A percentile compares a stretch with the other conserved stretches of the same genome.
phyloP scores from a whole-genome alignment of 2,888 invertebrate species.

The Ganaspis brasiliensis region DNA sequence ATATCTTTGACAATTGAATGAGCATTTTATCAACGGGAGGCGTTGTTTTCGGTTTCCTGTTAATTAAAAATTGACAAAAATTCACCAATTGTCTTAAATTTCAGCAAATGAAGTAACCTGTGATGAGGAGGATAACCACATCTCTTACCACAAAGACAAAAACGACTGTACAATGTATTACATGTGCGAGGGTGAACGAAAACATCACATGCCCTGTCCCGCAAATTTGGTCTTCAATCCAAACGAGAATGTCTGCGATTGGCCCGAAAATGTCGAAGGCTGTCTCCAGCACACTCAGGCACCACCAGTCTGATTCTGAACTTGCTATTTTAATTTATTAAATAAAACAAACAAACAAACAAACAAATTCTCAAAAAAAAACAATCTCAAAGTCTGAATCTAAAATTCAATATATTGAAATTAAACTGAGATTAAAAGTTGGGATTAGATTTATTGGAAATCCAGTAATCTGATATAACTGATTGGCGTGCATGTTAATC shows the following conservation, averaged over 20 bases:
- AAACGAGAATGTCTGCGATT: slow-evolving; percentile 96
- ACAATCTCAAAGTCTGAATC: slow-evolving; percentile 34
- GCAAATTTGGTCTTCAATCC: slow-evolving; percentile 95
- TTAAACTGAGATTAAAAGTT: neutral
- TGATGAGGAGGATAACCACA: slow-evolving; percentile 97
- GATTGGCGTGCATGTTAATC: neutral
- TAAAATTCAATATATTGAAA: neutral
- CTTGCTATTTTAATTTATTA: neutral
- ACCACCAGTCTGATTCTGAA: slow-evolving; percentile 81
- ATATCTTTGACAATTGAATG: too few species aligned
- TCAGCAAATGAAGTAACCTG: slow-evolving; percentile 93
- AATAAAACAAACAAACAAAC: too few species aligned
- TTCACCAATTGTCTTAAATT: slow-evolving; percentile 62
- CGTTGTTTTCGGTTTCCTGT: too few species aligned
- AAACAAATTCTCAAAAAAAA: slow-evolving; percentile 50
- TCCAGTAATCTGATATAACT: neutral
- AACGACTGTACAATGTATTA: slow-evolving; percentile 96
- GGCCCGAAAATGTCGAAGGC: slow-evolving; percentile 97
- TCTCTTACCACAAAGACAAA: slow-evolving; percentile 95
- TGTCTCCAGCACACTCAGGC: slow-evolving; percentile 88
- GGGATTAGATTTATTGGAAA: neutral
- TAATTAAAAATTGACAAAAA: too few species aligned
- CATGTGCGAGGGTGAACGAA: slow-evolving; percentile 97
- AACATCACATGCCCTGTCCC: slow-evolving; percentile 98
- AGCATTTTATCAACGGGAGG: too few species aligned